Conservation (phyloP, 2,888 invertebrate genomes). For the Melikaiella ostensackeni region DNA sequence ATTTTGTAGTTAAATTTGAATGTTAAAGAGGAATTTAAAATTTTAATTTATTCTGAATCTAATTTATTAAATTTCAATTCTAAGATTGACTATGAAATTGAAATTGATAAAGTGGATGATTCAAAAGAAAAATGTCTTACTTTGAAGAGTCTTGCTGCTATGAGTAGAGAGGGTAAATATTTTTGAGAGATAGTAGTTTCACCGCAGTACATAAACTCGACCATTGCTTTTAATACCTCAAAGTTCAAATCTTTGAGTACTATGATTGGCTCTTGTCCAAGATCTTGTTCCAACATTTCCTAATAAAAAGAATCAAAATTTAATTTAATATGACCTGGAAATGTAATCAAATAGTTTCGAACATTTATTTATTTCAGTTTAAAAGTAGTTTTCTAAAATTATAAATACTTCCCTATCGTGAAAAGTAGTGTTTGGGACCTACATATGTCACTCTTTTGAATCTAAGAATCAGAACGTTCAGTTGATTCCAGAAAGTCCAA, state of each 20-base stretch:
- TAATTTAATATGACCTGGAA: not conserved
- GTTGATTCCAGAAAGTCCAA: too few relatives aligned
- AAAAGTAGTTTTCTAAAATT: slow-evolving; percentile 21
- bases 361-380: not conserved
- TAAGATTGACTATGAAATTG: not conserved
- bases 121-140: slow-evolving; percentile 71
- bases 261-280: slow-evolving; percentile 77
- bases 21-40: too few relatives aligned
- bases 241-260: slow-evolving; percentile 84
- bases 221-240: slow-evolving; percentile 84
- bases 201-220: slow-evolving; percentile 89
- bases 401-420: not conserved
- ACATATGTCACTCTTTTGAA: too few relatives aligned
- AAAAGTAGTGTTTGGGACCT: too few relatives aligned
- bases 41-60: too few relatives aligned
- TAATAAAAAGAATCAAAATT: slow-evolving; percentile 55
- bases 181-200: slow-evolving; percentile 85
- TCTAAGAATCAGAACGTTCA: too few relatives aligned
- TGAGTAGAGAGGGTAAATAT: slow-evolving; percentile 83
- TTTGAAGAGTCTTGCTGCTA: slow-evolving; percentile 85
- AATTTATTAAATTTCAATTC: too few relatives aligned
- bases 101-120: not conserved
- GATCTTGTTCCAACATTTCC: slow-evolving; percentile 77
- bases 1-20: too few relatives aligned
- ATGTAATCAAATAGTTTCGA: slow-evolving; percentile 1